Evolutionary conservation across 1,140 invertebrate species (phyloP), one percentile per base, ranked within the genome.

Genomic region (Macrobrachium nipponense): DNA sequence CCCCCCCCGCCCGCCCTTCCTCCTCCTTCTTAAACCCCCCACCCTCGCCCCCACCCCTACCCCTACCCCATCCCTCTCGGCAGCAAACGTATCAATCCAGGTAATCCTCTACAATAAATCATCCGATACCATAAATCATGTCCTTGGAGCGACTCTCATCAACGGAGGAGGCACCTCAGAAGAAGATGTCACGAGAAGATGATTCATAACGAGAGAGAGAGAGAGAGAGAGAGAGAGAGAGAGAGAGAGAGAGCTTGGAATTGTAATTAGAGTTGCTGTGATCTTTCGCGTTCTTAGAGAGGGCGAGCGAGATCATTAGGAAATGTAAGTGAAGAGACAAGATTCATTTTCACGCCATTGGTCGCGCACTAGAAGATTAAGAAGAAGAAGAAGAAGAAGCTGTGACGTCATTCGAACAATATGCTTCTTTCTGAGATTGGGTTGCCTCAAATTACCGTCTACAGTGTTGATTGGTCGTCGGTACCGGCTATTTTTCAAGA

Each of bases 151-250:
- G 51, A 51, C 51, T 51, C 51, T 51, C 51, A 51, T 51, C 51
- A 78, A 20, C 3, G 11, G 44, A 59, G 36, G 66, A 27, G 64
- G 23, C n/a, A 66, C n/a, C n/a, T 20, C 20, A n/a, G 5, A 20
- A 66, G 36, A 17, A 70, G 17, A 70, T 23, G 36, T 11, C 23
- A 17, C 23, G 20, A 27, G 68, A 23, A 10, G 23, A 27, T 11
- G 76, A 78, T 23, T 27, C 17, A 78, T 18, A 59, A 23, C 8
- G 15, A 61, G 27, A 27, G 14, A 27, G 2, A 80, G 20, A 68
- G 61, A 80, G 20, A 80, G 18, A 80, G 27, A 81, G 79, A 43
- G 66, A 70, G 66, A 68, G 51, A 70, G n/a, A 70, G 51, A 58
- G 12, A 81, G 36, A 81, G 62, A 58, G 36, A 51, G 20, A 61